Base-by-base conservation (phyloP, 2,888 invertebrate species). In the Drosophila leonis region DNA sequence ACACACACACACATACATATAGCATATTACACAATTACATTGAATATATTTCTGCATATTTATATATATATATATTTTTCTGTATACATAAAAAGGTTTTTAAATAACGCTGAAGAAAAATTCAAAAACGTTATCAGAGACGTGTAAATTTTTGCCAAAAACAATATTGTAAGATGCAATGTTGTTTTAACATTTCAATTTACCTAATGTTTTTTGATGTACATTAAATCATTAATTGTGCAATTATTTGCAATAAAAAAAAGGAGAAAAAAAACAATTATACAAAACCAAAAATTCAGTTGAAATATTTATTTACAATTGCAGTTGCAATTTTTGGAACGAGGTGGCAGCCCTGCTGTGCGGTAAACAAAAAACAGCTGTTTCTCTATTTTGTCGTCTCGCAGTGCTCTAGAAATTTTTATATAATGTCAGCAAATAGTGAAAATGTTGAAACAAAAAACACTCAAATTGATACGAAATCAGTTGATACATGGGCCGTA, bases 401-500 rank as follows among this genome's bases (percentile, higher is more conserved):
- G 18, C 29, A 29, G 65, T 12, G 13, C 15, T 4, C 41, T 13
- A 27, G 24, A 10, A 9, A 56, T 52, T 71, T 82, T 86, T 83
- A 83, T 69, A 52, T 83, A 83, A 83, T 86, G 77, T 44, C 65
- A 4, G 20, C 9, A 4, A 51, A 60, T 63, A 63, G 44, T 39
- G 61, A 68, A 61, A 75, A 79, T 68, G 49, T 27, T 77, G 81
- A 85, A 59, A 71, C 62, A 82, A 87, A 84, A 71, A 24, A 51
- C 0, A 13, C 27, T 9, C 41, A 63, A 33, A 59, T 54, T 8
- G 51, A 42, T 18, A 7, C 7, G 18, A 70, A 73, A 60, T 48
- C 91, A 20, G 76, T 79, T 20, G 92, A 91, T 62, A 74, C 80
- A 20, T 92, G 92, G 92, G 85, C 92, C 61, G 92, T 92, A 87